These are phyloP conservation scores for Calephelis virginiensis DNA, from an alignment of 1,140 invertebrate genomes.

Conservation along the genomic window DNA sequence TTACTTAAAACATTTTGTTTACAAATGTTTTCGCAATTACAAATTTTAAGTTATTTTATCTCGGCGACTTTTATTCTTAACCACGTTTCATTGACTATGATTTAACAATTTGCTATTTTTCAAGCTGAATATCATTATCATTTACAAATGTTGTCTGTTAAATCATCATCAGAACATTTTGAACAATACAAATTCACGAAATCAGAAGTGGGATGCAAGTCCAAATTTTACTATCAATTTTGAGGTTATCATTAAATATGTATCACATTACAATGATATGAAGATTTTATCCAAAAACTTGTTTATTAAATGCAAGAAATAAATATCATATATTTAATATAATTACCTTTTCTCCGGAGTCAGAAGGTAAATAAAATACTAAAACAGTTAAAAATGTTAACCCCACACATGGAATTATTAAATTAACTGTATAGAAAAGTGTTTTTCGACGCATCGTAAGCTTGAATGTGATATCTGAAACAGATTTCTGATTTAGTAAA, in stretches of 20 bases:
- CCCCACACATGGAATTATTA: slow-evolving; percentile 97
- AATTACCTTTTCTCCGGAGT: slow-evolving; percentile 97
- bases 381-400: slow-evolving; percentile 98
- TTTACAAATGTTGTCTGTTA: no score
- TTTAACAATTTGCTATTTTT: not conserved
- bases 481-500: slow-evolving; percentile 24
- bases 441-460: slow-evolving; percentile 98
- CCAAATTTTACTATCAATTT: not conserved
- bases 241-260: not conserved
- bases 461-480: slow-evolving; percentile 81
- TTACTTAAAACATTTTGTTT: not conserved
- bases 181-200: no score
- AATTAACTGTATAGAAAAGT: slow-evolving; percentile 97
- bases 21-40: no score
- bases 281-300: slow-evolving; percentile 11
- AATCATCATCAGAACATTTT: no score
- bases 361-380: slow-evolving; percentile 98
- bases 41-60: not conserved
- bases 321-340: not conserved
- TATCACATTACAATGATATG: slow-evolving; percentile 1
- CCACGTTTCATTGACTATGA: not conserved
- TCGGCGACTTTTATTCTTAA: slow-evolving; percentile 7
- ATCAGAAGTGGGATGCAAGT: no score
- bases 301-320: slow-evolving; percentile 6
- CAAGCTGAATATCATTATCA: no score